A percentile compares a stretch with the other conserved stretches of the same genome.
Conservation (phyloP, 1,140 invertebrate species). For the Drosophila watanabei region DNA sequence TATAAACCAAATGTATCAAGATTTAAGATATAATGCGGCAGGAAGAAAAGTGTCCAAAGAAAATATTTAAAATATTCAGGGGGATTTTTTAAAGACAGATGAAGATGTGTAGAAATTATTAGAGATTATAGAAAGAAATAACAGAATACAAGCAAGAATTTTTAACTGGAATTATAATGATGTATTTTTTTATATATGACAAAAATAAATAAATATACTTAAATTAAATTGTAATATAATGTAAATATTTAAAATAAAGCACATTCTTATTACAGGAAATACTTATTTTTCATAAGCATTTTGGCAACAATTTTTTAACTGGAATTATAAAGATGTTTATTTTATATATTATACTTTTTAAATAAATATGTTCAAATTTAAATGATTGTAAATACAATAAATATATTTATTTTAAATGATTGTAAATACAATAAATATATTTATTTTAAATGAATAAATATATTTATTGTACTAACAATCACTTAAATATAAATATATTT, state of each 20-base stretch:
- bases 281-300: background rate
- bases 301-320: too few relatives aligned
- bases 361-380: too few relatives aligned
- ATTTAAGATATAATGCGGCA: background rate
- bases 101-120: background rate
- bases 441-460: too few relatives aligned
- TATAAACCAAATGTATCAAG: conserved; percentile 6
- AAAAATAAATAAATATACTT: background rate
- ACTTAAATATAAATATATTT: too few relatives aligned
- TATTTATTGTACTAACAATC: too few relatives aligned
- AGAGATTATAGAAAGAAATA: background rate
- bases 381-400: too few relatives aligned
- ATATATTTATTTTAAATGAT: too few relatives aligned
- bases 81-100: background rate
- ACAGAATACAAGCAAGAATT: background rate
- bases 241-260: background rate
- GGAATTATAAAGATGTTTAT: too few relatives aligned
- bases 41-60: background rate
- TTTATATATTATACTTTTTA: too few relatives aligned
- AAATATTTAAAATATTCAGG: background rate
- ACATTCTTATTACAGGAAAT: conserved; percentile 13
- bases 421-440: too few relatives aligned
- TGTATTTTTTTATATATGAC: background rate
- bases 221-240: background rate
- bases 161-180: background rate